Conservation (phyloP, 2,888 invertebrate genomes). For the Zaprionus lineosus region DNA sequence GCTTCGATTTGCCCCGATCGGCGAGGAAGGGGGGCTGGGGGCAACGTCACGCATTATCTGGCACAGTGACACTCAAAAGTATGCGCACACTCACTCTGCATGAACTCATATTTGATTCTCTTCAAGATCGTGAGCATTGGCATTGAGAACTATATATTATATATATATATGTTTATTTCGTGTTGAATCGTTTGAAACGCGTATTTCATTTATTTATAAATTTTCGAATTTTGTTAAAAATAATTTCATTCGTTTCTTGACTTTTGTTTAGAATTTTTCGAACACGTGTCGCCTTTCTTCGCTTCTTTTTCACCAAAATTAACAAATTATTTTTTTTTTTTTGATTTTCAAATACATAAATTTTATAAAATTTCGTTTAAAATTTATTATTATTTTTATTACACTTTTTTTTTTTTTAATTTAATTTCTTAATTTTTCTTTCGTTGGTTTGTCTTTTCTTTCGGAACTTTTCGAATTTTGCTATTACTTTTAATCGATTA, state of each 20-base stretch:
- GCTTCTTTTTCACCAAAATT: no score
- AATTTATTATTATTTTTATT: background rate
- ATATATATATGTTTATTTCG: background rate
- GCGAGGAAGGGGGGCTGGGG: constrained; percentile 27
- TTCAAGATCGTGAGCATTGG: constrained; percentile 57
- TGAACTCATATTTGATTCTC: constrained; percentile 70
- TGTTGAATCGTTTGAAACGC: no score
- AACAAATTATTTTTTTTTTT: no score
- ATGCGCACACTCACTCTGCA: constrained; percentile 66
- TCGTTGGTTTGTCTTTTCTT: constrained; percentile 34
- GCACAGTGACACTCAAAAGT: constrained; percentile 51
- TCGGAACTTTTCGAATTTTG: constrained; percentile 3
- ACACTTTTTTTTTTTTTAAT: background rate
- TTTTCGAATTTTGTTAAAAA: no score
- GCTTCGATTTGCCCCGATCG: constrained; percentile 44
- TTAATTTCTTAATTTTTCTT: background rate
- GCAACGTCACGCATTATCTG: constrained; percentile 45
- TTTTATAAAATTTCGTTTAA: background rate
- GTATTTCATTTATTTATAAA: background rate
- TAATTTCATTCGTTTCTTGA: no score
- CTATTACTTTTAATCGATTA: background rate
- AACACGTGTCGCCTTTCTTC: no score
- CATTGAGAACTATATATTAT: constrained; percentile 23
- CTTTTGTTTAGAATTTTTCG: no score
- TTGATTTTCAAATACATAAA: background rate